Base-by-base conservation (phyloP, 1,140 invertebrate species). In the Hycleus phaleratus region DNA sequence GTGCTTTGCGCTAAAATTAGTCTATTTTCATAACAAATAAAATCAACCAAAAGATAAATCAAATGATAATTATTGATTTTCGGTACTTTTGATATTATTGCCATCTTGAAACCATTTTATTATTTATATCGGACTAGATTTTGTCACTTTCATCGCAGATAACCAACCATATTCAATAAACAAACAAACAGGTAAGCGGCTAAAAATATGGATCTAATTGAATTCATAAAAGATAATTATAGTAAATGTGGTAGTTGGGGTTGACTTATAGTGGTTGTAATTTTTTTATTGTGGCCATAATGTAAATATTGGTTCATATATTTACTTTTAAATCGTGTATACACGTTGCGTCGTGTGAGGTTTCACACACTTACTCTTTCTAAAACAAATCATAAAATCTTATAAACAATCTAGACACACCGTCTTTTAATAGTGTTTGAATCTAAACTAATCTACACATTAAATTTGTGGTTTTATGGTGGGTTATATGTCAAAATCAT, bases 341-440 rank as follows among this genome's bases (percentile, higher is more conserved):
- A 61, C 57, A 58, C 46, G 64, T 40, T 59, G 60, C 68, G 12
- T 70, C 68, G 68, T 70, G 68, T 70, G 68, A 68, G 68, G 68
- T 71, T 69, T 68, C 60, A 69, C 66, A 65, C 66, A 71, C 69
- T 71, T 68, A 69, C 66, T 57, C 67, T 61, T 65, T 68, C 60
- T 68, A 68, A 68, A 70, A 69, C 68, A 70, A 71, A 71, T 71
- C 69, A 71, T 71, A 71, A 71, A 71, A 62, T 65, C 61, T 56
- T 62, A 62, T 70, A 70, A 70, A 70, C 68, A 68, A 61, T 62
- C 56, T 61, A 61, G 54, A 55, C 52, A 53, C 61, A 67, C 60
- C 63, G 53, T 51, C 52, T 66, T 62, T 66, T 66, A 63, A 63
- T 61, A 61, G 59, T 61, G 59, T 61, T 57, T 61, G 49, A 60